Evolutionary conservation across 1,140 invertebrate genomes (phyloP), one percentile per base, ranked within the genome.

Genomic region (Dinoponera quadriceps): DNA sequence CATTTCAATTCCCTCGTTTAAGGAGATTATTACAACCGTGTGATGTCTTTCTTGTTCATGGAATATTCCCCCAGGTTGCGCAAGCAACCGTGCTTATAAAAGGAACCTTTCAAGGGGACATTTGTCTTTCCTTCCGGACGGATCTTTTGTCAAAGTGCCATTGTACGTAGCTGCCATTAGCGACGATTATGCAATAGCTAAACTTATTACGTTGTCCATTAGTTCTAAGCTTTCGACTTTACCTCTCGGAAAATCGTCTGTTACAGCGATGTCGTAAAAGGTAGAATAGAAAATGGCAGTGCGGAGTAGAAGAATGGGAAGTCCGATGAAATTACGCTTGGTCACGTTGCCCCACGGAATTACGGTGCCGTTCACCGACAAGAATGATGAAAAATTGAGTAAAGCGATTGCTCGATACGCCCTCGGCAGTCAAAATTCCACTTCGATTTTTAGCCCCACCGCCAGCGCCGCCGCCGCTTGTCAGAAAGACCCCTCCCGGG

Each of bases 361-460:
- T 80, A 80, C 75, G n/a, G 75, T 80, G 75, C 65, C 65, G 75
- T 80, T 80, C 75, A 25, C 33, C 51, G 75, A 80, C 51, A 80
- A 59, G 51, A 69, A 71, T 80, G 75, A 80, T 80, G 75, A 80
- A 80, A 80, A 80, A 80, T 80, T 80, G 75, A 80, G 65, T 71
- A 80, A 80, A 69, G 65, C 75, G 51, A 78, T 78, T 57, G 75
- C 65, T 20, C 63, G 65, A 69, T 78, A 57, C 75, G 33, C 33
- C 54, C 14, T 9, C 38, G 75, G 51, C 51, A 80, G 65, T 80
- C 75, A 71, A 80, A 80, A 80, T 80, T 80, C 22, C 65, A 69
- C 65, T 80, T 80, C 75, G 66, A 80, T 71, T 80, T 69, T 80
- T 80, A 57, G 38, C 22, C 51, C 63, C 69, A 55, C 49, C 49